Conservation (phyloP, 2,888 invertebrate species). For the Nymphalis c-album region DNA sequence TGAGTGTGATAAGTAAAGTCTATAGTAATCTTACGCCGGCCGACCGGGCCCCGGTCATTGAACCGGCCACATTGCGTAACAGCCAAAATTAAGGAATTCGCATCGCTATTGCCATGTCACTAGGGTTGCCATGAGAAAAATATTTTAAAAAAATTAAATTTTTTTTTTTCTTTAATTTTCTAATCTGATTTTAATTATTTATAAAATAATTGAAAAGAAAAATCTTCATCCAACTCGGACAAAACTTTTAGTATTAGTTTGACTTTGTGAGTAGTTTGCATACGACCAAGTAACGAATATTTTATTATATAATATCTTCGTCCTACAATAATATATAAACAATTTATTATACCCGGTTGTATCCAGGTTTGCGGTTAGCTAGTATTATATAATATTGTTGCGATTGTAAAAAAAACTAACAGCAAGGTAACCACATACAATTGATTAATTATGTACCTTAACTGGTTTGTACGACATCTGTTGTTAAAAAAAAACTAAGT, state of each 20-base stretch:
- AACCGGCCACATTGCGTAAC: conserved; percentile 62
- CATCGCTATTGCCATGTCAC: conserved; percentile 31
- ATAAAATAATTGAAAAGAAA: no score
- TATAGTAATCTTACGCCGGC: conserved; percentile 35
- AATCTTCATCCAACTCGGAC: no score
- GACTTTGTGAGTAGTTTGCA: no score
- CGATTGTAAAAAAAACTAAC: background rate
- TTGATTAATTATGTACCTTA: background rate
- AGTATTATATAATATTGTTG: background rate
- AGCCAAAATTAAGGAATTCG: conserved; percentile 58
- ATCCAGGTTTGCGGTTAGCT: no score
- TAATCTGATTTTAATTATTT: no score
- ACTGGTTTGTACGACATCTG: background rate
- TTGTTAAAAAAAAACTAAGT: background rate
- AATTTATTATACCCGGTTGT: no score
- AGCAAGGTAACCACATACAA: background rate
- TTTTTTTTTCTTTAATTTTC: no score
- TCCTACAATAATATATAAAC: no score
- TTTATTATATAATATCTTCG: no score
- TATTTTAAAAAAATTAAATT: background rate
- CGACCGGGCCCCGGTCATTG: conserved; percentile 57
- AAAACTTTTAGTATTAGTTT: no score
- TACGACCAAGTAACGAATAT: no score
- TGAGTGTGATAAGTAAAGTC: conserved; percentile 17
- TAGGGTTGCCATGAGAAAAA: conserved; percentile 8